Percentiles rank a stretch among this genome's conserved stretches.
phyloP scores from a whole-genome alignment of 1,140 invertebrate genomes.

The Phocides pigmalion region DNA sequence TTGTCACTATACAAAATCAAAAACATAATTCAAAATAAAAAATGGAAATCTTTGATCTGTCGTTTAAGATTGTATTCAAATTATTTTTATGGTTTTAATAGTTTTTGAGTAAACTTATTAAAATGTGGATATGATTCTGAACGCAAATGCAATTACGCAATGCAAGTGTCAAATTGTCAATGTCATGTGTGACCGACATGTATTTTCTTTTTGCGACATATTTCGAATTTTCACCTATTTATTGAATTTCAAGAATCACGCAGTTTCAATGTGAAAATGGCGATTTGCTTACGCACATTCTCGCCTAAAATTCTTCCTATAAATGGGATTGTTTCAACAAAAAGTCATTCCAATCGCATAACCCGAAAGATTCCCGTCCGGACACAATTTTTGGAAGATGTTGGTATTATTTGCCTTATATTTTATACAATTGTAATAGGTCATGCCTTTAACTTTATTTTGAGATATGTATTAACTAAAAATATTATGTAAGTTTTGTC shows the following conservation, averaged over 20 bases:
- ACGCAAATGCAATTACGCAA: too few relatives aligned
- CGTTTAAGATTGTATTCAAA: too few relatives aligned
- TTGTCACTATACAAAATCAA: too few relatives aligned
- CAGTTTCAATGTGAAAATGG: conserved; percentile 66
- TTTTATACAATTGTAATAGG: neutral
- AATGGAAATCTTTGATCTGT: too few relatives aligned
- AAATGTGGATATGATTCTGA: too few relatives aligned
- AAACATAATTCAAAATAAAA: too few relatives aligned
- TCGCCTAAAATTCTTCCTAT: conserved; percentile 76
- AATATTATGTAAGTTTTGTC: conserved; percentile 27
- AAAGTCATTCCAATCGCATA: conserved; percentile 74
- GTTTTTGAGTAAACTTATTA: too few relatives aligned
- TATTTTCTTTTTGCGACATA: conserved; percentile 51
- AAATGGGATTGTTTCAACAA: conserved; percentile 77
- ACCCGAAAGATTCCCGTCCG: conserved; percentile 72
- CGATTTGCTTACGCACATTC: conserved; percentile 75
- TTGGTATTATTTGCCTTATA: conserved; percentile 51
- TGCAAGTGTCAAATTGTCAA: conserved; percentile 6
- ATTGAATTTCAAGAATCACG: conserved; percentile 35
- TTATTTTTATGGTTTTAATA: too few relatives aligned
- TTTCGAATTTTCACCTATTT: conserved; percentile 52
- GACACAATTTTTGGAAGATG: conserved; percentile 79
- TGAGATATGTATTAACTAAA: neutral
- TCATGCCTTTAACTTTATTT: neutral
- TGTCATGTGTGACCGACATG: conserved; percentile 56